These are phyloP conservation scores for Poeciliopsis presidionis DNA, from an alignment of 2,797 vertebrate genomes.

Conservation along the genomic window DNA sequence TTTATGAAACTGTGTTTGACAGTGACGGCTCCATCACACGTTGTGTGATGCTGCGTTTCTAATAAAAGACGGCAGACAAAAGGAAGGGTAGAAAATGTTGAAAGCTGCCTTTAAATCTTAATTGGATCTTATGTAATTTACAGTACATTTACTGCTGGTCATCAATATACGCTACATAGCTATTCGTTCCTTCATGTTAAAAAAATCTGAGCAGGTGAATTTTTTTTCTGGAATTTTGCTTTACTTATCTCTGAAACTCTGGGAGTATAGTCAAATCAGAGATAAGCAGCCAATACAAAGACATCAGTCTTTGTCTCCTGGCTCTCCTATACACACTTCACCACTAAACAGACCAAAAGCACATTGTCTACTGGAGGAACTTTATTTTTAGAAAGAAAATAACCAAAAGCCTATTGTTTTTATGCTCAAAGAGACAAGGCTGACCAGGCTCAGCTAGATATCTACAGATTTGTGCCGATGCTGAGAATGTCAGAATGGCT, in stretches of 20 bases:
- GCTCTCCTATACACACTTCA: slow-evolving; percentile 19
- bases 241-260: slow-evolving; percentile 56
- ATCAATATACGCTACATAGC: slow-evolving; percentile 33
- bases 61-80: not conserved
- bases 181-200: slow-evolving; percentile 33
- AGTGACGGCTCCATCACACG: not conserved
- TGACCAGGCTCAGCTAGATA: slow-evolving; percentile 38
- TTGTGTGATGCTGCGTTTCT: not conserved
- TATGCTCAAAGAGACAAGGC: slow-evolving; percentile 31
- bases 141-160: slow-evolving; percentile 21
- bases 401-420: slow-evolving; percentile 20
- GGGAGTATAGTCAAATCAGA: slow-evolving; percentile 57
- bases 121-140: slow-evolving; percentile 49
- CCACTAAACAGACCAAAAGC: slow-evolving; percentile 29
- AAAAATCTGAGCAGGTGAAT: slow-evolving; percentile 36
- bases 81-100: not conserved
- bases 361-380: slow-evolving; percentile 25
- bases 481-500: slow-evolving; percentile 39
- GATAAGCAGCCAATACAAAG: slow-evolving; percentile 55
- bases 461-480: slow-evolving; percentile 39
- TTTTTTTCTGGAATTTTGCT: slow-evolving; percentile 49
- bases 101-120: not conserved
- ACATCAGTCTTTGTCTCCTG: not conserved
- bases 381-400: slow-evolving; percentile 17
- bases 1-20: not conserved